These are phyloP conservation scores for Psittacara wagleri DNA, from an alignment of 2,113 vertebrate genomes.

Conservation along the genomic window DNA sequence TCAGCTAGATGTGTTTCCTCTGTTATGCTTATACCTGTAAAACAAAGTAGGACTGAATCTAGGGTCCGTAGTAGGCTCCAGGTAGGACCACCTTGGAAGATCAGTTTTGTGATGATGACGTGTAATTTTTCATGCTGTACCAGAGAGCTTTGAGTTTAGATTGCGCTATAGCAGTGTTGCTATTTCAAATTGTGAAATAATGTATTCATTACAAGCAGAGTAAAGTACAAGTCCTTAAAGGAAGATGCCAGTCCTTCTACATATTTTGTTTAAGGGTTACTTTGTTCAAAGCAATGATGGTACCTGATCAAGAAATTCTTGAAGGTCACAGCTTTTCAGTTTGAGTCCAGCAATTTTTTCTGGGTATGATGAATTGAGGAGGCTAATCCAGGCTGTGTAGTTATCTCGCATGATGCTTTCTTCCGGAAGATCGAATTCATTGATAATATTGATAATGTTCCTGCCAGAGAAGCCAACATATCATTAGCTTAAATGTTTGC, in stretches of 20 bases:
- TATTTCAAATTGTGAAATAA: neutral
- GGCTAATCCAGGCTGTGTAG: constrained; percentile 68
- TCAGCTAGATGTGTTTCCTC: neutral
- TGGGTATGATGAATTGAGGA: constrained; percentile 71
- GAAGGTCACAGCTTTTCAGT: constrained; percentile 77
- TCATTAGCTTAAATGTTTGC: neutral
- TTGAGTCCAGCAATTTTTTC: constrained; percentile 58
- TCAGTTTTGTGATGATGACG: neutral
- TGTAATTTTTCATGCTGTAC: neutral
- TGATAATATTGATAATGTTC: constrained; percentile 83
- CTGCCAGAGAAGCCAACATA: constrained; percentile 67
- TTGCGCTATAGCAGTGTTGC: neutral
- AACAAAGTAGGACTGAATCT: neutral
- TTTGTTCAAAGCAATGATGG: neutral
- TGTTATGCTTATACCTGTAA: neutral
- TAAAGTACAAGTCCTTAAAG: neutral
- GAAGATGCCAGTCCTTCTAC: neutral
- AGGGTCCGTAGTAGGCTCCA: neutral
- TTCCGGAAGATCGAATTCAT: constrained; percentile 82
- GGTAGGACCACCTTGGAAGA: neutral
- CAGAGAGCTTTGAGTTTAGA: neutral
- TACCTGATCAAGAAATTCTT: constrained; percentile 89
- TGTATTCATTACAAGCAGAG: neutral
- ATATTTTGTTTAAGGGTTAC: neutral
- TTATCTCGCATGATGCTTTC: constrained; percentile 78